Base-by-base conservation (phyloP, 1,140 invertebrate genomes). In the Rhagoletis zephyria region DNA sequence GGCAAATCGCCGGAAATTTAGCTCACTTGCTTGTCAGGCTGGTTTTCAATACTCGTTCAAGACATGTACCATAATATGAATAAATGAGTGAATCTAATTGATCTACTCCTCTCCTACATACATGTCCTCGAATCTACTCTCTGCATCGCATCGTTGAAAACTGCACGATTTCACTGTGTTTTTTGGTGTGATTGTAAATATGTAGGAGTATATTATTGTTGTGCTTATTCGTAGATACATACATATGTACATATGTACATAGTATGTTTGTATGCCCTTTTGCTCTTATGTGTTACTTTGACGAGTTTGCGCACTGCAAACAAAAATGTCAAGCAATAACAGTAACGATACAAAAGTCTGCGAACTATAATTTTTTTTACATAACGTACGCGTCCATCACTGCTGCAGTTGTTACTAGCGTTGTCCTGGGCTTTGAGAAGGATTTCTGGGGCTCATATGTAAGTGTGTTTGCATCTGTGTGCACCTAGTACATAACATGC, bases 1-100 rank as follows among this genome's bases (percentile, higher is more conserved):
- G 74, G 16, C 74, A 81, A 48, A n/a, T 42, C 48, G 74, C 74
- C 74, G 74, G 74, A 81, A 81, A 81, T 81, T 59, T 81, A 51
- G 48, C n/a, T 81, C 74, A 81, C 74, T 81, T 81, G 74, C 48
- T 81, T 14, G 74, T 56, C 30, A 6, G 48, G 48, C 16, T 51
- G 10, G 74, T 59, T 74, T 48, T 48, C 42, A 74, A 74, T 14
- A 74, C 12, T 42, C 7, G 64, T 67, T 12, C 64, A 67, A 40
- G n/a, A 40, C 64, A 40, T 12, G 30, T 7, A 30, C 64, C 40
- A 67, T 42, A 67, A 67, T 30, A 40, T 7, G 64, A 67, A 67
- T 67, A 67, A 67, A 48, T 42, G 42, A 45, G 10, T 56, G 51
- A 56, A 56, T 56, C 51, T 56, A 74, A 10, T 48, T 48, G 67